These are phyloP conservation scores for Arrhamphus sclerolepis DNA, from an alignment of 2,797 vertebrate genomes.

Conservation along the genomic window DNA sequence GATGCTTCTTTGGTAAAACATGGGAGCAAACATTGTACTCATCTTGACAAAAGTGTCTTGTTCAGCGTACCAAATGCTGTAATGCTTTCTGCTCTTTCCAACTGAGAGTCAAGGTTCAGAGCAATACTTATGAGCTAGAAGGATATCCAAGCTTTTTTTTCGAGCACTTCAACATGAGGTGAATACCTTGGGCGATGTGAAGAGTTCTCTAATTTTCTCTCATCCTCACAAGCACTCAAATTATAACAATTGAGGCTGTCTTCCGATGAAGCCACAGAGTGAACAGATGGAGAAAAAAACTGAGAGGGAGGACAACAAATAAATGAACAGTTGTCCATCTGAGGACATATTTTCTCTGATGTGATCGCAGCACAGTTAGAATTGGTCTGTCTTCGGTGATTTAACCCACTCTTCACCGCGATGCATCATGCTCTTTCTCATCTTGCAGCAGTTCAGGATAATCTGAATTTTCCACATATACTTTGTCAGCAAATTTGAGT, in stretches of 20 bases:
- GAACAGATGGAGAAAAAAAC: conserved; percentile 38
- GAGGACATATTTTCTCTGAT: conserved; percentile 2
- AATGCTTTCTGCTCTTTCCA: not conserved
- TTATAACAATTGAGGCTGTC: conserved; percentile 18
- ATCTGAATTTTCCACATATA: conserved; percentile 8
- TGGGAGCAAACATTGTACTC: conserved; percentile 15
- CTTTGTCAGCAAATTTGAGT: conserved; percentile 41
- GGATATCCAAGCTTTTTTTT: conserved; percentile 6
- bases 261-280: conserved; percentile 25
- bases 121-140: not conserved
- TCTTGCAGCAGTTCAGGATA: conserved; percentile 1
- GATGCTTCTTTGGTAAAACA: conserved; percentile 14
- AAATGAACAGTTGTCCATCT: not conserved
- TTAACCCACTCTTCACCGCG: not conserved
- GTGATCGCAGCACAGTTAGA: conserved; percentile 19
- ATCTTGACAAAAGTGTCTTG: conserved; percentile 7
- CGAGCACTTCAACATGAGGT: not conserved
- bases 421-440: not conserved
- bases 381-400: conserved; percentile 6
- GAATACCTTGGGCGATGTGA: not conserved
- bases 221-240: conserved; percentile 3
- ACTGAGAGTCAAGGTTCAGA: conserved; percentile 6
- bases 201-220: conserved; percentile 1
- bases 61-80: not conserved
- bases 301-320: conserved; percentile 4